A percentile compares a stretch with the other conserved stretches of the same genome.
These are phyloP conservation scores for Ornithoptera priamus DNA, from an alignment of 2,888 invertebrate genomes.

Conservation along the genomic window DNA sequence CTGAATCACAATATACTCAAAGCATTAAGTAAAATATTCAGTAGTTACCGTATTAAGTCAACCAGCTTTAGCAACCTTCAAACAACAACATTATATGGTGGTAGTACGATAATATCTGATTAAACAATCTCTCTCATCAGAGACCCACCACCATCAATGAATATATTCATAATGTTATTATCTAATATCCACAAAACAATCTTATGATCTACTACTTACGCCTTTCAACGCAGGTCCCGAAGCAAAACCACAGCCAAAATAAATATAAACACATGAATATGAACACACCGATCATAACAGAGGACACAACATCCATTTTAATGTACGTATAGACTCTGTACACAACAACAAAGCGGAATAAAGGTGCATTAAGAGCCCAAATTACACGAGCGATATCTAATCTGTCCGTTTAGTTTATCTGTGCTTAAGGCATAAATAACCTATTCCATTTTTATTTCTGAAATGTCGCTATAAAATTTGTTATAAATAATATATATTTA, in stretches of 20 bases:
- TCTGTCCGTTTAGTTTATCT: slow-evolving; percentile 19
- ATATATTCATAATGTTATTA: no score
- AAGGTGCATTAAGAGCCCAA: neutral
- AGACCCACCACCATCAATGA: no score
- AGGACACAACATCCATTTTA: slow-evolving; percentile 52
- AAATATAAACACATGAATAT: slow-evolving; percentile 59
- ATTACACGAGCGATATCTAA: slow-evolving; percentile 19
- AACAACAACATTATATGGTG: no score
- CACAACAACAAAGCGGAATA: neutral
- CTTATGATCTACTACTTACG: slow-evolving; percentile 50
- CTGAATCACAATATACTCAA: no score
- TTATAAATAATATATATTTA: no score
- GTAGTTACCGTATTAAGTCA: no score
- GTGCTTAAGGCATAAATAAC: slow-evolving; percentile 6
- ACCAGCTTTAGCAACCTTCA: no score
- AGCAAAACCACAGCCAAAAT: slow-evolving; percentile 73
- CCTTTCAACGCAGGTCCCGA: slow-evolving; percentile 52
- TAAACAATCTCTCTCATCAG: no score
- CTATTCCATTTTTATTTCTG: neutral
- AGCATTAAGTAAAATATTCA: no score
- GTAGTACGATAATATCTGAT: no score
- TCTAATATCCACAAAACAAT: no score
- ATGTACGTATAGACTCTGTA: neutral
- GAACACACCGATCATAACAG: slow-evolving; percentile 46
- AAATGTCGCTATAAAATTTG: neutral